Evolutionary conservation across 1,140 invertebrate species (phyloP).

Genomic region (Bombus cullumanus): DNA sequence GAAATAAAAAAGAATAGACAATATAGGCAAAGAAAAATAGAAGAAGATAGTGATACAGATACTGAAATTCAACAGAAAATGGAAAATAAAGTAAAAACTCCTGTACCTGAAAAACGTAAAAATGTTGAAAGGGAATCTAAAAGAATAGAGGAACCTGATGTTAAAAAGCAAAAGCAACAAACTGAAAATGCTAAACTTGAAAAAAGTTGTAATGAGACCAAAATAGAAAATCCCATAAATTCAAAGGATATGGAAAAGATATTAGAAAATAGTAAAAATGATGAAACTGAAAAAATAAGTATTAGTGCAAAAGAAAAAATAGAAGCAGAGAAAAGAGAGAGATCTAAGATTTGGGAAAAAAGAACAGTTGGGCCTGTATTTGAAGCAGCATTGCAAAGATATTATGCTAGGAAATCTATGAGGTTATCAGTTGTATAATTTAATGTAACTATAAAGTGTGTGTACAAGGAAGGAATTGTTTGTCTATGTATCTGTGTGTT

Average conservation of each 20-base stretch:
- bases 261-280: constrained; percentile 48
- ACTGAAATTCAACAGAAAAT: constrained; percentile 51
- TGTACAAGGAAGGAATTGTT: background rate
- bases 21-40: constrained; percentile 70
- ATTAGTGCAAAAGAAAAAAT: constrained; percentile 43
- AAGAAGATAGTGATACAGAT: constrained; percentile 70
- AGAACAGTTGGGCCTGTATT: constrained; percentile 92
- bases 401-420: constrained; percentile 89
- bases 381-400: constrained; percentile 90
- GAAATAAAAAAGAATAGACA: constrained; percentile 69
- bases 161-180: constrained; percentile 71
- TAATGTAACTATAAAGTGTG: constrained; percentile 2
- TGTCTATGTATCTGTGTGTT: background rate
- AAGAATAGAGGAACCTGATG: constrained; percentile 67
- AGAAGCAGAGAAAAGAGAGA: constrained; percentile 74
- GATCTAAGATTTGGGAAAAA: constrained; percentile 91
- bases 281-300: constrained; percentile 57
- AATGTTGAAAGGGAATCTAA: constrained; percentile 64
- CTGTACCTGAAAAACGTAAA: constrained; percentile 69
- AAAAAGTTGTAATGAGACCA: constrained; percentile 55
- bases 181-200: constrained; percentile 56
- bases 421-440: constrained; percentile 28
- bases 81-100: constrained; percentile 50
- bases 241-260: constrained; percentile 29
- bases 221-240: constrained; percentile 41